Evolutionary conservation across 2,888 invertebrate genomes (phyloP).

Genomic region (Clepsis dumicolana): DNA sequence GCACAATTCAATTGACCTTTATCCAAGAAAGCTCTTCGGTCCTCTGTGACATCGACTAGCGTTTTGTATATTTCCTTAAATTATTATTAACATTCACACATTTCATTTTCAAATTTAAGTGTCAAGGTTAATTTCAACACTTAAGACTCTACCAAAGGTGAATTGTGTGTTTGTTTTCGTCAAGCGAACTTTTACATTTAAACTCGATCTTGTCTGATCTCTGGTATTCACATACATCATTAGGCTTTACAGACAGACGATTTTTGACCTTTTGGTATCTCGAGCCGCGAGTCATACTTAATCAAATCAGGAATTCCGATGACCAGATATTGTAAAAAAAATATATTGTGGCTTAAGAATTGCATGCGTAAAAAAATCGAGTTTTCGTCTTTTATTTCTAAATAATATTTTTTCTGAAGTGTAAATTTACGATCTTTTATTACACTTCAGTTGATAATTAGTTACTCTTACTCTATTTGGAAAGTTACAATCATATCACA

Average conservation of each 20-base stretch:
- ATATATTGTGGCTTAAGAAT: too few relatives aligned
- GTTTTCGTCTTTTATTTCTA: too few relatives aligned
- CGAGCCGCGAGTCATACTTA: neutral
- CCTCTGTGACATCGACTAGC: too few relatives aligned
- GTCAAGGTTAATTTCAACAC: neutral
- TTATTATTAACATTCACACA: neutral
- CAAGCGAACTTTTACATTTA: neutral
- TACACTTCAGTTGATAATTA: too few relatives aligned
- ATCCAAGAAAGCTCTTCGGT: too few relatives aligned
- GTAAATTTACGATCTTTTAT: too few relatives aligned
- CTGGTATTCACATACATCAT: neutral
- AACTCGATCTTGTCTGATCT: neutral
- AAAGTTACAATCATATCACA: constrained; percentile 23
- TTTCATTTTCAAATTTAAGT: neutral
- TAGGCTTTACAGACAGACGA: neutral
- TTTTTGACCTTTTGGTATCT: neutral
- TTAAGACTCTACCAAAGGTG: neutral
- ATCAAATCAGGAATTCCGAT: too few relatives aligned
- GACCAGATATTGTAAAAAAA: too few relatives aligned
- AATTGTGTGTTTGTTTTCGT: neutral
- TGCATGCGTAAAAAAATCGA: too few relatives aligned
- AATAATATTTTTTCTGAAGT: too few relatives aligned
- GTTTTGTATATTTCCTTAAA: neutral
- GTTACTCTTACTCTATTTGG: neutral
- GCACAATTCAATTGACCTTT: too few relatives aligned